A percentile compares a stretch with the other conserved stretches of the same genome.
phyloP scores from a whole-genome alignment of 1,140 invertebrate species.

The Drosophila nikananu region DNA sequence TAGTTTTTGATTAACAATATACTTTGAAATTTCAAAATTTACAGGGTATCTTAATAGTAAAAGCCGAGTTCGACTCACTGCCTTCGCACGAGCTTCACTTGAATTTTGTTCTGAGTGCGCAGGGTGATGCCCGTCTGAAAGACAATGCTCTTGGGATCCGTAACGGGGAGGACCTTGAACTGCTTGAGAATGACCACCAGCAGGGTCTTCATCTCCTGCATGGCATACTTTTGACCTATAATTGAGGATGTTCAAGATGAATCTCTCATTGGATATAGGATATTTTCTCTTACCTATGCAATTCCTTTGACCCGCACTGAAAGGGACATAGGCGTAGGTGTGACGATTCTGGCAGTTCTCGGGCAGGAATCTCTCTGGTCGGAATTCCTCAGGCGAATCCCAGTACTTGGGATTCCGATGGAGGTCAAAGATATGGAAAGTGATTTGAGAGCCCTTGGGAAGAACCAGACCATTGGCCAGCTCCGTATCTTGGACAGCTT shows the following conservation, averaged over 20 bases:
- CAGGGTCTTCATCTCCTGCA: conserved; percentile 86
- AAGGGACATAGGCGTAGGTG: conserved; percentile 87
- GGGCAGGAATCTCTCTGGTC: conserved; percentile 91
- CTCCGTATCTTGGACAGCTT: conserved; percentile 86
- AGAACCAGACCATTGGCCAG: conserved; percentile 82
- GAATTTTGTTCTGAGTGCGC: conserved; percentile 58
- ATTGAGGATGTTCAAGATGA: background rate
- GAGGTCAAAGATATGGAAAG: conserved; percentile 86
- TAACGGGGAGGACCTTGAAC: conserved; percentile 79
- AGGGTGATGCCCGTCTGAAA: conserved; percentile 70
- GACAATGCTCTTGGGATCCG: conserved; percentile 59
- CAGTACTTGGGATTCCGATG: conserved; percentile 88
- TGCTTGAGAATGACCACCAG: conserved; percentile 84
- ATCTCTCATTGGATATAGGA: background rate
- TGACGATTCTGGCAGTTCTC: conserved; percentile 86
- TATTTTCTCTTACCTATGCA: conserved; percentile 63
- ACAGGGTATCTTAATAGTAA: background rate
- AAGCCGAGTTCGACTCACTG: background rate
- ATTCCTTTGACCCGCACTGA: conserved; percentile 85
- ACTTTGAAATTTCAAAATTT: background rate
- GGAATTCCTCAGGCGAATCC: conserved; percentile 90
- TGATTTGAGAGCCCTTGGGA: conserved; percentile 85
- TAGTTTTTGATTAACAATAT: background rate
- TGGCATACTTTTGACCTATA: too few relatives aligned
- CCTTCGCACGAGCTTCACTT: conserved; percentile 64